Evolutionary conservation across 1,140 invertebrate genomes (phyloP), one percentile per base, ranked within the genome.

Genomic region (Batillaria attramentaria): DNA sequence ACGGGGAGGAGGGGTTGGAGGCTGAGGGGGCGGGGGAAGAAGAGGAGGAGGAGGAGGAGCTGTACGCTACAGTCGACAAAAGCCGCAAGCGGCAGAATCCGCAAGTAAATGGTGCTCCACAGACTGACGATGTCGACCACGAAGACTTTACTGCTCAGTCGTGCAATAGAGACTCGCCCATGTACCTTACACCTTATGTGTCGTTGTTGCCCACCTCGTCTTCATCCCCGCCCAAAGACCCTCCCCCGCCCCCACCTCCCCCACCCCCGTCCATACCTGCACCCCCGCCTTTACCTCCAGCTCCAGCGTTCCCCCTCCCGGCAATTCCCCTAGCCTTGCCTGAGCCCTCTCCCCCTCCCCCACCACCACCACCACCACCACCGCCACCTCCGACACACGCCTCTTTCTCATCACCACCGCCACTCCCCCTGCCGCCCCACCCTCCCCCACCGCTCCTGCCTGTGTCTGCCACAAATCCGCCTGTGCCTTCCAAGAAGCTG

Each of bases 61-160:
- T 84, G 20, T 84, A 84, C 81, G 79, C 79, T 31, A 79, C 73
- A 75, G 74, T 84, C 20, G 81, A 73, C 43, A 82, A 82, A 79
- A 77, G 74, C 10, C 79, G 75, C 57, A 31, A 35, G 16, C 16
- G 33, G 18, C 18, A 72, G 16, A 50, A 41, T 39, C 24, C 24
- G 0, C 31, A 73, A 31, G 70, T 50, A 46, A 41, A 73, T 35
- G 35, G 42, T 31, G 20, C 57, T 18, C 41, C 35, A 42, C 35
- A 31, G 20, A 13, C 24, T 41, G 20, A 4, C 60, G 42, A 41
- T 33, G 33, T 35, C 33, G 10, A 31, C 5, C 5, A 24, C n/a
- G 41, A 18, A 41, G 41, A 42, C n/a, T 0, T 8, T 5, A 24
- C 33, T 33, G n/a, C 42, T 37, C 18, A 37, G 33, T 37, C 31